Evolutionary conservation across 2,797 vertebrate genomes (phyloP).

Genomic region (Pseudotriccus pelzelni): DNA sequence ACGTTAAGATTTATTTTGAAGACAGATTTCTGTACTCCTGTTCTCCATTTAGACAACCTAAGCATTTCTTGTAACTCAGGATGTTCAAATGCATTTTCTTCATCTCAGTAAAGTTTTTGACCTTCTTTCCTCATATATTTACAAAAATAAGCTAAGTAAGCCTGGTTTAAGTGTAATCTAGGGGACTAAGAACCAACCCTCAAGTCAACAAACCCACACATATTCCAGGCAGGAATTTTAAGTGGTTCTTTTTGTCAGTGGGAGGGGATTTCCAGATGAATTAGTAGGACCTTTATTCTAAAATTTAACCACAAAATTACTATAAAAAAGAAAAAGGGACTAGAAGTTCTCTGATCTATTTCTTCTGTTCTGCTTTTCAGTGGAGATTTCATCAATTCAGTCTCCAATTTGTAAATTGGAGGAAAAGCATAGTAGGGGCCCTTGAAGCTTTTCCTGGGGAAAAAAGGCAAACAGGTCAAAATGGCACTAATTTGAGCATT

Average conservation of each 20-base stretch:
- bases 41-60: not conserved
- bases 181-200: not conserved
- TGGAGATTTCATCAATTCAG: not conserved
- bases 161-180: not conserved
- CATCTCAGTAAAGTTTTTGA: not conserved
- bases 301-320: not conserved
- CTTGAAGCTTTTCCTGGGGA: not conserved
- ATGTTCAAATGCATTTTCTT: not conserved
- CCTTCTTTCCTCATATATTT: not conserved
- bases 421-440: not conserved
- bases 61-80: not conserved
- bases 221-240: not conserved
- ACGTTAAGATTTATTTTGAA: not conserved
- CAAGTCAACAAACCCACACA: not conserved
- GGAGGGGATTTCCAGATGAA: not conserved
- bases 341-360: not conserved
- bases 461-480: not conserved
- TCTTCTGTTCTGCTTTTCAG: not conserved
- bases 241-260: not conserved
- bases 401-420: not conserved
- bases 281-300: not conserved
- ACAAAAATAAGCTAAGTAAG: not conserved
- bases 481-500: not conserved
- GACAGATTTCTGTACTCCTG: not conserved
- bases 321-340: not conserved